Evolutionary conservation across 1,140 invertebrate species (phyloP).

Genomic region (Drosophila tristis): DNA sequence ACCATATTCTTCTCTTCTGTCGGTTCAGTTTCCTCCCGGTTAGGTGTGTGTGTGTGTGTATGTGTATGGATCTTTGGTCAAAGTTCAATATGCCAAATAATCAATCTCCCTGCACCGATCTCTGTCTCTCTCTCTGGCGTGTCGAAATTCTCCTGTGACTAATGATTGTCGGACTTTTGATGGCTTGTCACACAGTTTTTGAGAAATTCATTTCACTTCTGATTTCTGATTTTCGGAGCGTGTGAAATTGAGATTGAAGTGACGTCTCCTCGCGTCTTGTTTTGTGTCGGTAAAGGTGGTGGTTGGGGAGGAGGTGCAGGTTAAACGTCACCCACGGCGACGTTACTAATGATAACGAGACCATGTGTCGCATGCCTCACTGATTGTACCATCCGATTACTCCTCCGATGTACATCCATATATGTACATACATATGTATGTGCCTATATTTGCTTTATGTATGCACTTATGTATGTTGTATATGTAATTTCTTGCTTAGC

Average conservation of each 20-base stretch:
- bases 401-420: neutral
- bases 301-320: neutral
- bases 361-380: slow-evolving; percentile 43
- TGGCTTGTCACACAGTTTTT: slow-evolving; percentile 54
- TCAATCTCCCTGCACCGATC: slow-evolving; percentile 43
- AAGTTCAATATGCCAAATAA: slow-evolving; percentile 64
- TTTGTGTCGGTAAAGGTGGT: neutral
- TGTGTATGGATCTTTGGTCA: slow-evolving; percentile 17
- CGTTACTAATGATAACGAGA: slow-evolving; percentile 70
- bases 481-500: neutral
- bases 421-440: neutral
- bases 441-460: neutral
- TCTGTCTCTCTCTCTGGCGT: slow-evolving; percentile 23
- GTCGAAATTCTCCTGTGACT: slow-evolving; percentile 62
- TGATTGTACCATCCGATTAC: slow-evolving; percentile 15
- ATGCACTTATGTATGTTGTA: neutral
- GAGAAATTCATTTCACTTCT: slow-evolving; percentile 17
- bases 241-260: slow-evolving; percentile 56
- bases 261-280: neutral
- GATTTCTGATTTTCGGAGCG: slow-evolving; percentile 29
- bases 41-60: too few relatives aligned
- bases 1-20: neutral
- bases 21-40: too few relatives aligned
- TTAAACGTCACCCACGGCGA: slow-evolving; percentile 48
- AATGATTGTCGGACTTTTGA: slow-evolving; percentile 66